These are phyloP conservation scores for Taurulus bubalis DNA, from an alignment of 2,113 vertebrate genomes.

Conservation along the genomic window DNA sequence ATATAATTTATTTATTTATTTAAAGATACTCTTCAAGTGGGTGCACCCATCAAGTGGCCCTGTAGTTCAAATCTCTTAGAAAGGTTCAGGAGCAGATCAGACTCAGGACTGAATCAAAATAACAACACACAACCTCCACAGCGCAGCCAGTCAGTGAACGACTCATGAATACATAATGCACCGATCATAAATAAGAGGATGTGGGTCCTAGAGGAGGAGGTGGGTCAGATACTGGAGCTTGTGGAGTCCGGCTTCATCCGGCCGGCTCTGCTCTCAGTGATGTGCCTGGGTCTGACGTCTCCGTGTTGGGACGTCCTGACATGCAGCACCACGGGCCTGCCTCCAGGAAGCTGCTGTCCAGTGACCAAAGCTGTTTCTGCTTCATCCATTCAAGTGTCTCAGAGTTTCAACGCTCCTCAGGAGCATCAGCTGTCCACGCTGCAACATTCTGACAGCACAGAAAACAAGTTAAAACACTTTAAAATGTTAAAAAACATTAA, in stretches of 20 bases:
- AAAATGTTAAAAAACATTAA: background rate
- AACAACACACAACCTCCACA: constrained; percentile 22
- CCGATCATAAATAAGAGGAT: constrained; percentile 77
- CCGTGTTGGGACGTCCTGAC: constrained; percentile 26
- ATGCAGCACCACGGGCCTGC: constrained; percentile 23
- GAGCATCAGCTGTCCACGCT: constrained; percentile 99
- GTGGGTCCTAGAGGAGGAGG: constrained; percentile 48
- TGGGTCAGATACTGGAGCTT: constrained; percentile 37
- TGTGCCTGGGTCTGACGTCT: constrained; percentile 47
- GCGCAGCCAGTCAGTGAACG: constrained; percentile 41
- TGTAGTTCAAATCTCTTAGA: constrained; percentile 56
- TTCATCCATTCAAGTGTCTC: constrained; percentile 68
- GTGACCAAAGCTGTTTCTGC: constrained; percentile 39
- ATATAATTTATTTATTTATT: background rate
- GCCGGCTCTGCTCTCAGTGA: constrained; percentile 31
- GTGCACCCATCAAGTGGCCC: constrained; percentile 52
- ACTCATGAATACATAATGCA: constrained; percentile 74
- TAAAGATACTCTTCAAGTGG: constrained; percentile 42
- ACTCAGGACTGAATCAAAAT: background rate
- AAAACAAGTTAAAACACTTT: too few species aligned
- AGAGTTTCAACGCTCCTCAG: constrained; percentile 55
- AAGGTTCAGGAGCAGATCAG: constrained; percentile 18
- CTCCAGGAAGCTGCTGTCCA: constrained; percentile 54
- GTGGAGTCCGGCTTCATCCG: constrained; percentile 1
- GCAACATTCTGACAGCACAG: constrained; percentile 87